phyloP scores from a whole-genome alignment of 2,888 invertebrate species.

The Dilophus febrilis region DNA sequence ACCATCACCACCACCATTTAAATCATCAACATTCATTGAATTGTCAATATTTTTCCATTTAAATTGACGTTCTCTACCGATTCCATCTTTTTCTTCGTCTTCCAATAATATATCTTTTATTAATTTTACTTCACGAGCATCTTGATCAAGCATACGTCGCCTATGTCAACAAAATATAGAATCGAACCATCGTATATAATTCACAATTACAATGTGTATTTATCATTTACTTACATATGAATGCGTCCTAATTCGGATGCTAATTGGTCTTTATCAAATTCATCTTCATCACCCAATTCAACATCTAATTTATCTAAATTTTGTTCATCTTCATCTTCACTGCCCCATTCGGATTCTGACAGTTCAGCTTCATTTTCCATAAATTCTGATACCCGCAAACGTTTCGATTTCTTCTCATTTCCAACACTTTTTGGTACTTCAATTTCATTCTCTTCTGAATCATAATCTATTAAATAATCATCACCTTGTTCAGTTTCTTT shows the following conservation, averaged over 20 bases:
- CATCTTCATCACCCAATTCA: slow-evolving; percentile 72
- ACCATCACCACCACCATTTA: slow-evolving; percentile 27
- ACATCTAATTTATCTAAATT: slow-evolving; percentile 62
- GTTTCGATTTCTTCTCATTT: slow-evolving; percentile 24
- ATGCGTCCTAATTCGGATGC: slow-evolving; percentile 65
- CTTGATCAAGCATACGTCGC: slow-evolving; percentile 71
- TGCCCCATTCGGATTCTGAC: slow-evolving; percentile 79
- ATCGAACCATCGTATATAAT: neutral
- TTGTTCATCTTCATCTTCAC: slow-evolving; percentile 74
- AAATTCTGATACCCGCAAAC: slow-evolving; percentile 47
- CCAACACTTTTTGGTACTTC: slow-evolving; percentile 12
- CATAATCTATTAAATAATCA: slow-evolving; percentile 45
- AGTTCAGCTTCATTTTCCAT: slow-evolving; percentile 83
- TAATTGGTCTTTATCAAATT: slow-evolving; percentile 62
- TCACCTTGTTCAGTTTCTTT: slow-evolving; percentile 23
- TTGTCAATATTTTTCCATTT: slow-evolving; percentile 67
- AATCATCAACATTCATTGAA: slow-evolving; percentile 20
- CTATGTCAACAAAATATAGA: slow-evolving; percentile 22
- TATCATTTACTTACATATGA: slow-evolving; percentile 50
- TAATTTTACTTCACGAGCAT: slow-evolving; percentile 65
- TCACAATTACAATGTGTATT: neutral
- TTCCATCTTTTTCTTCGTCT: slow-evolving; percentile 68
- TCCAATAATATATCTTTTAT: slow-evolving; percentile 76
- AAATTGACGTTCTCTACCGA: slow-evolving; percentile 63
- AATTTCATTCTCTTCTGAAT: slow-evolving; percentile 58